These are phyloP conservation scores for Cossypha caffra DNA, from an alignment of 2,797 vertebrate species.

Conservation along the genomic window DNA sequence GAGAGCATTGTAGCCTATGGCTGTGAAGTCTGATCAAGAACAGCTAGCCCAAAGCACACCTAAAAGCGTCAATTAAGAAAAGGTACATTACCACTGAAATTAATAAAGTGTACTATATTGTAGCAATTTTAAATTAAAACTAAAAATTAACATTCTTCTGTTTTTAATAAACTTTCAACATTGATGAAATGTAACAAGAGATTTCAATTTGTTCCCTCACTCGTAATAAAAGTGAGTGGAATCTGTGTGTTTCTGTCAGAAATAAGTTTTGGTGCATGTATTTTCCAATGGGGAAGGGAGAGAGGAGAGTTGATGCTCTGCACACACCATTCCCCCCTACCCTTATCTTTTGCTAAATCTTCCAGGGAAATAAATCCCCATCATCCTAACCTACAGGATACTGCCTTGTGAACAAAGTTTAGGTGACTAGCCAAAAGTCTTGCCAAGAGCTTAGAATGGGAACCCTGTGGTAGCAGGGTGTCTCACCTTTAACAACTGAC, in stretches of 20 bases:
- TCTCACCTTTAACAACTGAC: background rate
- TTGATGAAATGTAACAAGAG: background rate
- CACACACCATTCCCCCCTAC: background rate
- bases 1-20: background rate
- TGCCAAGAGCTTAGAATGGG: fast-evolving
- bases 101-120: background rate
- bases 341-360: background rate
- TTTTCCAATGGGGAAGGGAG: background rate
- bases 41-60: background rate
- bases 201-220: background rate
- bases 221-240: background rate
- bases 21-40: background rate
- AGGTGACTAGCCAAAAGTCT: background rate
- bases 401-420: background rate
- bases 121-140: background rate
- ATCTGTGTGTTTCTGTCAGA: background rate
- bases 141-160: background rate
- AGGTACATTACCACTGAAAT: background rate
- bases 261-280: background rate
- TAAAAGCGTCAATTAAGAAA: background rate
- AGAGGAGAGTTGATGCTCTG: background rate
- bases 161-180: background rate
- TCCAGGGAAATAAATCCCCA: background rate
- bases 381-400: background rate
- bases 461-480: background rate